Base-by-base conservation (phyloP, 1,140 invertebrate species). In the Cyclina sinensis region DNA sequence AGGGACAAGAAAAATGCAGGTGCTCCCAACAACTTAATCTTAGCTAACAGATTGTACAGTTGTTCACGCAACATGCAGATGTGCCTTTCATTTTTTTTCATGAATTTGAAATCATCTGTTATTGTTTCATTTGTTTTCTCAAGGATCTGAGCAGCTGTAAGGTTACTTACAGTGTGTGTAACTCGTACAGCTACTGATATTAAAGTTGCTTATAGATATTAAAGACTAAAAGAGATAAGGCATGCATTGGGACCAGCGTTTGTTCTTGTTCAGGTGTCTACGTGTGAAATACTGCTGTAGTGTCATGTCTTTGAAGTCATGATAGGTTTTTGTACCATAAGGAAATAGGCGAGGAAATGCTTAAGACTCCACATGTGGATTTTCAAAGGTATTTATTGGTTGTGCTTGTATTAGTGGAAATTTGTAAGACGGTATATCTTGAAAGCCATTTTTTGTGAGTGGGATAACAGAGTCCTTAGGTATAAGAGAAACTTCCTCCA, bases 1-100 rank as follows among this genome's bases (percentile, higher is more conserved):
- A 78, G 43, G 3, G 73, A 78, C 14, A 78, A 1, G 43, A 78
- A 78, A 32, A 78, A 78, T 48, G 73, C 48, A n/a, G 73, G 43
- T 48, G 73, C 4, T 2, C 73, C 73, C 39, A 78, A 37, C n/a
- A 51, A 9, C 27, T 11, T 1, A 16, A 78, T 46, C 27, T 78
- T 78, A n/a, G 73, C 73, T 5, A 78, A 9, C n/a, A 48, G 16
- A 16, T 54, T 51, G 16, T 46, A 27, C 12, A 78, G 43, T 78
- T 78, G 39, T 14, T 78, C 24, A 24, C 21, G 7, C 73, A 78
- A n/a, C 48, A 78, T 3, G 73, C 39, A 18, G 73, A n/a, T 7
- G 39, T 78, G 39, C 73, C 73, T 51, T 51, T 78, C 21, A 54
- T n/a, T 48, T 1, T 78, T 46, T 54, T 48, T 46, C 48, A 54